phyloP scores from a whole-genome alignment of 2,888 invertebrate genomes.

The Germaria angustata region DNA sequence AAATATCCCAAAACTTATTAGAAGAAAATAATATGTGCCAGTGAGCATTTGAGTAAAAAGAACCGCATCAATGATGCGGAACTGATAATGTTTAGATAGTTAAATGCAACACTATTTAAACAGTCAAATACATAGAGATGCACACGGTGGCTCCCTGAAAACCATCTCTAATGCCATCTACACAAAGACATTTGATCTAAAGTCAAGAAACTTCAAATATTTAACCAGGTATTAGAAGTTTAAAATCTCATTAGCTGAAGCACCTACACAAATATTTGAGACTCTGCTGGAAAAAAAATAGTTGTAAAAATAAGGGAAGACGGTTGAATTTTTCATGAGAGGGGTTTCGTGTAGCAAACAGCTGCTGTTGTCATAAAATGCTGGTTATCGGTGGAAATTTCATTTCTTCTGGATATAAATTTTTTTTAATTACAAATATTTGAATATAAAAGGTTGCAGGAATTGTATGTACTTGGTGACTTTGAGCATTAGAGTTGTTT shows the following conservation, averaged over 20 bases:
- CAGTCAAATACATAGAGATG: background rate
- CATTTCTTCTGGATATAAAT: constrained; percentile 3
- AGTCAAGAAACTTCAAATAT: constrained; percentile 46
- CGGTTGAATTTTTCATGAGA: background rate
- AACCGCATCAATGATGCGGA: constrained; percentile 58
- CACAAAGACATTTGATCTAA: constrained; percentile 52
- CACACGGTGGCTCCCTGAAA: background rate
- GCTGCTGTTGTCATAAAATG: constrained; percentile 28
- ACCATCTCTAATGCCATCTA: background rate
- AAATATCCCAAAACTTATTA: constrained; percentile 51
- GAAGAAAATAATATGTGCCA: constrained; percentile 11
- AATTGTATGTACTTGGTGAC: background rate
- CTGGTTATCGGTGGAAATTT: constrained; percentile 2
- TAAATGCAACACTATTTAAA: background rate
- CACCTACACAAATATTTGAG: constrained; percentile 65
- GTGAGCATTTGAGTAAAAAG: background rate
- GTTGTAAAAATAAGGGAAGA: background rate
- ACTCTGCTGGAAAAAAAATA: background rate
- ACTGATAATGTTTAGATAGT: constrained; percentile 52
- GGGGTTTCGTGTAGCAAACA: constrained; percentile 33
- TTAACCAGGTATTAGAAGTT: constrained; percentile 49
- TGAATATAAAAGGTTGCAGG: background rate
- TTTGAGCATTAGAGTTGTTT: too few species aligned
- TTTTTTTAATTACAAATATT: constrained; percentile 35
- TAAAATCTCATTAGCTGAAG: constrained; percentile 36